These are phyloP conservation scores for Pocillopora grandis DNA, from an alignment of 92 coral and sea anemone species.

Conservation along the genomic window DNA sequence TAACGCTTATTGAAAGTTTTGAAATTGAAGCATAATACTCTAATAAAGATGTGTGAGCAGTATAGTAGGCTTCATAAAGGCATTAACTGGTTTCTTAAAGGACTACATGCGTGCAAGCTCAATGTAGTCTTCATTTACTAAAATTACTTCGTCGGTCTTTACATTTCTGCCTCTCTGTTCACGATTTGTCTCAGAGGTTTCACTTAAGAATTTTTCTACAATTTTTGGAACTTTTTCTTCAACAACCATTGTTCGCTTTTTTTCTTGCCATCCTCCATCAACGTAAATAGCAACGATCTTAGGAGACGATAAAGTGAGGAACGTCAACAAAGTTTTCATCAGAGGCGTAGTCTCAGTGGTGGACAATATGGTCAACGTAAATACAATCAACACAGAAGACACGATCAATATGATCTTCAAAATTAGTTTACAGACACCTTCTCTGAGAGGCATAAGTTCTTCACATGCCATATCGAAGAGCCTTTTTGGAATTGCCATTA, in stretches of 20 bases:
- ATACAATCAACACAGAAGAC: constrained; percentile 14
- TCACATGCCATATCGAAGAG: constrained; percentile 12
- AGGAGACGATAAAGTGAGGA: constrained; percentile 23
- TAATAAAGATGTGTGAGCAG: no score
- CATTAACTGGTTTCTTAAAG: no score
- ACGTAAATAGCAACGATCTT: constrained; percentile 12
- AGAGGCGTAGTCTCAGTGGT: not conserved
- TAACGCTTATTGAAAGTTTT: no score
- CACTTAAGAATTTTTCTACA: not conserved
- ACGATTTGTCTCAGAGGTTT: not conserved
- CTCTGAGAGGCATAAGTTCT: not conserved
- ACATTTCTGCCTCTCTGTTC: no score
- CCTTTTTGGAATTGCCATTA: constrained; percentile 21
- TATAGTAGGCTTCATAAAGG: no score
- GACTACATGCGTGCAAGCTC: no score
- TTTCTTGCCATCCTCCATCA: not conserved
- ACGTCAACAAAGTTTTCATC: not conserved
- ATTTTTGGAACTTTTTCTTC: not conserved
- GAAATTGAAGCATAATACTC: no score
- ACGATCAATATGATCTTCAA: not conserved
- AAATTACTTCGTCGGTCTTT: no score
- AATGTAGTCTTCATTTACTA: no score
- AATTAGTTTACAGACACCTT: constrained; percentile 2
- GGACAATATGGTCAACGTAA: not conserved
- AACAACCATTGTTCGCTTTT: not conserved